These are phyloP conservation scores for Phortica okadai DNA, from an alignment of 2,888 invertebrate species.

Conservation along the genomic window DNA sequence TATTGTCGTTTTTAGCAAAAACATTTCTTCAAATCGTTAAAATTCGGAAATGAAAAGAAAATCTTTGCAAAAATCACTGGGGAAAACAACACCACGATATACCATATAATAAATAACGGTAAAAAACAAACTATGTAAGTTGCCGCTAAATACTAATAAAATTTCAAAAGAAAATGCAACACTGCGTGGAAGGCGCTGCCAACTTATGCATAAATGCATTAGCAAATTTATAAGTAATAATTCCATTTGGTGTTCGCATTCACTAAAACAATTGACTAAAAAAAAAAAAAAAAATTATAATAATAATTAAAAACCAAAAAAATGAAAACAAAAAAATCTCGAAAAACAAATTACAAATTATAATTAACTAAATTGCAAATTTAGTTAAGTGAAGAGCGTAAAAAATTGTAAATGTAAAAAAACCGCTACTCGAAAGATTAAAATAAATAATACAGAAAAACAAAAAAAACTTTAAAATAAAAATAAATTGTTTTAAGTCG, in stretches of 20 bases:
- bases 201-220: constrained; percentile 40
- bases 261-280: constrained; percentile 39
- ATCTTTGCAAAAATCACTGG: constrained; percentile 67
- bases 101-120: constrained; percentile 40
- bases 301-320: constrained; percentile 30
- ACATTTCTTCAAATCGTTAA: constrained; percentile 23
- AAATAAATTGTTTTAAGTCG: constrained; percentile 11
- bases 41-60: constrained; percentile 42
- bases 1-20: constrained; percentile 26
- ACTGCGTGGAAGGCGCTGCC: neutral
- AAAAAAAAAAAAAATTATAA: constrained; percentile 46
- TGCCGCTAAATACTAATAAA: constrained; percentile 27
- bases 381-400: constrained; percentile 52
- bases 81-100: constrained; percentile 72
- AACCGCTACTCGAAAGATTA: constrained; percentile 3
- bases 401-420: constrained; percentile 18
- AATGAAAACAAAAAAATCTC: constrained; percentile 42
- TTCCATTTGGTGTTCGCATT: constrained; percentile 56
- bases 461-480: neutral
- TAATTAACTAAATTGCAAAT: constrained; percentile 59
- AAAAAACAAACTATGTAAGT: constrained; percentile 30
- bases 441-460: neutral
- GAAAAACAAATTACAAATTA: constrained; percentile 27
- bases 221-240: constrained; percentile 39
- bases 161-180: constrained; percentile 28